Percentiles rank a stretch among this genome's conserved stretches.
Evolutionary conservation across 2,113 vertebrate genomes (phyloP).

Genomic region (Lasiurus borealis): DNA sequence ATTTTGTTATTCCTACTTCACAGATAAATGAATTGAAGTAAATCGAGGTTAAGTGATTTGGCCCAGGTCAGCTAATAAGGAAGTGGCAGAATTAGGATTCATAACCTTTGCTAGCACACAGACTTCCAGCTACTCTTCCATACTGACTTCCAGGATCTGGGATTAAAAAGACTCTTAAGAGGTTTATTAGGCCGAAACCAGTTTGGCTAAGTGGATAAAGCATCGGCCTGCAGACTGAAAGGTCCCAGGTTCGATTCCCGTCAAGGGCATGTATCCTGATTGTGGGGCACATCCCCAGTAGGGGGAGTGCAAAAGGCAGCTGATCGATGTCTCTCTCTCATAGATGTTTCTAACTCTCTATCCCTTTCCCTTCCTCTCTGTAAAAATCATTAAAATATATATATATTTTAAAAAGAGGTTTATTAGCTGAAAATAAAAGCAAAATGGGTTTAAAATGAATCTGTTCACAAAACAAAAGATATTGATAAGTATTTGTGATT

Average conservation of each 20-base stretch:
- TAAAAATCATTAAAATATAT: too few relatives aligned
- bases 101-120: not conserved
- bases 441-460: slow-evolving; percentile 23
- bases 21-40: not conserved
- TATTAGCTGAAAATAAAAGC: slow-evolving; percentile 36
- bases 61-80: not conserved
- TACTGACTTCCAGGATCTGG: not conserved
- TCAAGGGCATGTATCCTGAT: too few relatives aligned
- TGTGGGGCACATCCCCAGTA: too few relatives aligned
- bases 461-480: not conserved
- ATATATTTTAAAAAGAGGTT: not conserved
- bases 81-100: not conserved
- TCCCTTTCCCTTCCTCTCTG: too few relatives aligned
- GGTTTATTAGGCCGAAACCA: not conserved
- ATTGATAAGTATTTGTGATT: not conserved
- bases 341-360: too few relatives aligned
- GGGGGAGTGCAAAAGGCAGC: too few relatives aligned
- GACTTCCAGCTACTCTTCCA: not conserved
- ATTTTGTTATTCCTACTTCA: not conserved
- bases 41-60: not conserved
- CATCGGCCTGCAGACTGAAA: too few relatives aligned
- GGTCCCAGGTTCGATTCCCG: too few relatives aligned
- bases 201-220: too few relatives aligned
- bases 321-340: too few relatives aligned
- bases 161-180: not conserved